A percentile compares a stretch with the other conserved stretches of the same genome.
Evolutionary conservation across 1,140 invertebrate genomes (phyloP).

Genomic region (Lepidotrigona ventralis): DNA sequence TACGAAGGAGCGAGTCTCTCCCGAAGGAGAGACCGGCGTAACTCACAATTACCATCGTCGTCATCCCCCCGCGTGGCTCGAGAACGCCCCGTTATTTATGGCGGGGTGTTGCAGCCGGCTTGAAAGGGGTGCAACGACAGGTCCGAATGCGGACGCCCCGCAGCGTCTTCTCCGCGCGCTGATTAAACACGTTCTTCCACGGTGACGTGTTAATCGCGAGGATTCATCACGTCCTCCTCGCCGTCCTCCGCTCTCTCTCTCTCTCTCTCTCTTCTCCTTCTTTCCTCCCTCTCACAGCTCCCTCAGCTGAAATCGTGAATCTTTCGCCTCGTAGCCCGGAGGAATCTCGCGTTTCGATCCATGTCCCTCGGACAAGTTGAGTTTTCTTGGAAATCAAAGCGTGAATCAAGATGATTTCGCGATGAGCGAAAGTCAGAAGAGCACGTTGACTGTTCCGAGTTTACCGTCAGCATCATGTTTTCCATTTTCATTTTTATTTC

Average conservation of each 20-base stretch:
- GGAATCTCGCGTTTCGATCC: constrained; percentile 2
- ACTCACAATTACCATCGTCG: constrained; percentile 74
- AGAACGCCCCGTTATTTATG: constrained; percentile 73
- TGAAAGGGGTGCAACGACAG: constrained; percentile 68
- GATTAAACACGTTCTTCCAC: constrained; percentile 77
- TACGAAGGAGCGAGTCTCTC: constrained; percentile 27
- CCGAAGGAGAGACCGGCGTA: constrained; percentile 56
- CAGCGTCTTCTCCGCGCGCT: constrained; percentile 73
- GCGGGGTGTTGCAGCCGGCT: constrained; percentile 63
- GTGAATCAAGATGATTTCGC: background rate
- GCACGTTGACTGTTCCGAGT: background rate
- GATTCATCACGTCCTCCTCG: constrained; percentile 73
- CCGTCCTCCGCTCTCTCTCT: constrained; percentile 35
- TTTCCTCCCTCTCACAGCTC: constrained; percentile 1
- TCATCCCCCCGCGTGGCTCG: constrained; percentile 67
- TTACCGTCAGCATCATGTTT: background rate
- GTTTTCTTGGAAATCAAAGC: constrained; percentile 15
- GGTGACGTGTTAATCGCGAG: constrained; percentile 76
- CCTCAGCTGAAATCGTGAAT: background rate
- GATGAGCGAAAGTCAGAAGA: background rate
- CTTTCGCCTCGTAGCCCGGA: constrained; percentile 3
- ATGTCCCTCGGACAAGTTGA: background rate
- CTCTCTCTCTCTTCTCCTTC: background rate
- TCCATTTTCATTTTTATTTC: background rate
- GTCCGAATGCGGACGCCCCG: constrained; percentile 74